These are phyloP conservation scores for Plebejus argus DNA, from an alignment of 2,888 invertebrate species.

Conservation along the genomic window DNA sequence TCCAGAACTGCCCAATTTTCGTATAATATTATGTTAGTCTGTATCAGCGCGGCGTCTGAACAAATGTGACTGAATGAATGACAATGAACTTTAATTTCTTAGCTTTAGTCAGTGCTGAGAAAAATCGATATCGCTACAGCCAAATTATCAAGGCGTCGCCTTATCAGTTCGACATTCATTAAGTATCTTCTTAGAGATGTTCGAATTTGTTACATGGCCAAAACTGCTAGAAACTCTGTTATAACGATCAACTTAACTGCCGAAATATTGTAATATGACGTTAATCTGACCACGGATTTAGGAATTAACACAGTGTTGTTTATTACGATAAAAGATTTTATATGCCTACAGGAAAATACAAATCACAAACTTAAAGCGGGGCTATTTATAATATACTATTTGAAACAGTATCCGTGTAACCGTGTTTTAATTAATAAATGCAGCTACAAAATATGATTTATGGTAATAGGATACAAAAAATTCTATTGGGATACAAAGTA, in stretches of 20 bases:
- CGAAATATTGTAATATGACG: not conserved
- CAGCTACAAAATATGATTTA: not conserved
- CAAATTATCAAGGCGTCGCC: too few species aligned
- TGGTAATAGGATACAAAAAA: not conserved
- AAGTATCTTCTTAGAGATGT: too few species aligned
- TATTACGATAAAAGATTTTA: not conserved
- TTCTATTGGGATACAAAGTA: not conserved
- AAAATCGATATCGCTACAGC: too few species aligned
- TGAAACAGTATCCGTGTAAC: constrained; percentile 6
- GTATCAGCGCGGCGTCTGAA: too few species aligned
- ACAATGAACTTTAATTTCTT: too few species aligned
- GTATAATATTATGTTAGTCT: too few species aligned
- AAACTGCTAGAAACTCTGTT: not conserved
- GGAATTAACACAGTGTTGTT: not conserved
- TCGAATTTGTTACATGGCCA: too few species aligned
- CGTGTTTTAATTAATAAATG: constrained; percentile 16
- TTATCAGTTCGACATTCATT: too few species aligned
- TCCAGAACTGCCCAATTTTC: too few species aligned
- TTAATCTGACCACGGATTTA: not conserved
- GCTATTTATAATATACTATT: not conserved
- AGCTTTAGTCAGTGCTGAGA: too few species aligned
- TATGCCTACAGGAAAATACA: constrained; percentile 3
- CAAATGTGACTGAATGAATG: too few species aligned
- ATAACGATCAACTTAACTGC: not conserved
- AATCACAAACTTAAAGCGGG: not conserved